Evolutionary conservation across 1,140 invertebrate species (phyloP).

Genomic region (Drosophila tristis): DNA sequence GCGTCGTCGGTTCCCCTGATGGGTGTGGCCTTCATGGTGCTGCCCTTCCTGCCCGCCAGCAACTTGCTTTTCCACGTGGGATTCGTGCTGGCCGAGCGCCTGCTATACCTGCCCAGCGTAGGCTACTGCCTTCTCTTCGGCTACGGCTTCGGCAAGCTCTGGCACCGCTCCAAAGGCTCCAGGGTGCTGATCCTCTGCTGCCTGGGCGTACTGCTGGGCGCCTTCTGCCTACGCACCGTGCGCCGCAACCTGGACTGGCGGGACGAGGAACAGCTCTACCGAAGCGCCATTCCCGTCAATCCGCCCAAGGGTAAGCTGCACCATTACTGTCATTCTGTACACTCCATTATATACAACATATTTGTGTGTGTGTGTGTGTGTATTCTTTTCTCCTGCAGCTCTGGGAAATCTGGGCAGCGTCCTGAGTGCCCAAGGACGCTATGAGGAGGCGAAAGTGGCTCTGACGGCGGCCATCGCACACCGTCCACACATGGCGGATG

Average conservation of each 20-base stretch:
- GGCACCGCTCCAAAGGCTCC: constrained; percentile 46
- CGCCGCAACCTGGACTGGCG: constrained; percentile 95
- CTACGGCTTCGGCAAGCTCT: constrained; percentile 89
- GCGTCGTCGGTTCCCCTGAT: constrained; percentile 87
- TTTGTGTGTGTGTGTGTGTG: background rate
- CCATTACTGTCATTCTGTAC: background rate
- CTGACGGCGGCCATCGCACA: constrained; percentile 93
- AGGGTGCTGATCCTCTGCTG: constrained; percentile 79
- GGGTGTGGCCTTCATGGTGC: constrained; percentile 92
- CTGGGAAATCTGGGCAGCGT: constrained; percentile 97
- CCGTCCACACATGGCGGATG: constrained; percentile 97
- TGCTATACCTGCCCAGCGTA: constrained; percentile 98
- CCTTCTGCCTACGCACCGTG: constrained; percentile 88
- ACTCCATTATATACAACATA: background rate
- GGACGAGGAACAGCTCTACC: constrained; percentile 96
- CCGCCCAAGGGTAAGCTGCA: constrained; percentile 95
- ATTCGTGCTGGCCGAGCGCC: constrained; percentile 97
- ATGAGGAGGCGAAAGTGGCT: constrained; percentile 93
- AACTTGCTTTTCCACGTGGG: constrained; percentile 98
- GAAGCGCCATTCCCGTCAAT: constrained; percentile 95
- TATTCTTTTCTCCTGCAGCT: constrained; percentile 86
- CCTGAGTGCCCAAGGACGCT: constrained; percentile 92
- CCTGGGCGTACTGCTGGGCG: constrained; percentile 70
- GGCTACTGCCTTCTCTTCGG: constrained; percentile 97
- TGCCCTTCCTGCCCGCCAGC: constrained; percentile 97